A percentile compares a stretch with the other conserved stretches of the same genome.
These are phyloP conservation scores for Plectus sambesii DNA, from an alignment of 1,140 invertebrate genomes.

Conservation along the genomic window DNA sequence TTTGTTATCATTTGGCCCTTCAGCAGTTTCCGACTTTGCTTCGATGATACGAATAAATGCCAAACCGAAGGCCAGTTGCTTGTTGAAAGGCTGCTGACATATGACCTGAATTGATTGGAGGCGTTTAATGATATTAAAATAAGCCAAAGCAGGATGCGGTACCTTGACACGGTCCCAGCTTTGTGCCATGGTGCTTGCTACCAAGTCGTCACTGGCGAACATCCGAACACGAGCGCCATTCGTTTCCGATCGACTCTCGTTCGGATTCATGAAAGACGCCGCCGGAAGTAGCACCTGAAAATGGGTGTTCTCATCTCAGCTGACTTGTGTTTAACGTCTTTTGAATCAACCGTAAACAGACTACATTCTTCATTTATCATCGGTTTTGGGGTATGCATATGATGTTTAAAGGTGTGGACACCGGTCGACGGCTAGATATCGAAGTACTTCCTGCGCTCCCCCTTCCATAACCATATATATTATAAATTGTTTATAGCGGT, in stretches of 20 bases:
- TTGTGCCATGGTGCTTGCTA: constrained; percentile 51
- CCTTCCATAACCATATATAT: too few species aligned
- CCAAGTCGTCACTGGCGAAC: constrained; percentile 58
- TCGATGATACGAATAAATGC: constrained; percentile 5
- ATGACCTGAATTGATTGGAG: constrained; percentile 49
- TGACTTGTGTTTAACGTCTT: too few species aligned
- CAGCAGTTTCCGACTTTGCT: constrained; percentile 1
- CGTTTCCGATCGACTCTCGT: constrained; percentile 59
- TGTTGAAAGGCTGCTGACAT: constrained; percentile 75
- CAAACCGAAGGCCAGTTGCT: constrained; percentile 42
- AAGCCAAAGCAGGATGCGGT: neutral
- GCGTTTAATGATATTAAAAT: neutral
- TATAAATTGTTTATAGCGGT: too few species aligned
- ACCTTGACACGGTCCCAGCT: constrained; percentile 69
- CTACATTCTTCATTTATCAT: too few species aligned
- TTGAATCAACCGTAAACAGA: too few species aligned
- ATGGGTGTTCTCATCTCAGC: constrained; percentile 32
- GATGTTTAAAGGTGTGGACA: too few species aligned
- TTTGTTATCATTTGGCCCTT: neutral
- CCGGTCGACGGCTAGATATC: too few species aligned
- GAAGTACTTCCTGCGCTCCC: too few species aligned
- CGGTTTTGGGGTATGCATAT: too few species aligned
- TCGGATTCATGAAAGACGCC: constrained; percentile 65
- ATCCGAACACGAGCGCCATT: constrained; percentile 62
- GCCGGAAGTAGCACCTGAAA: constrained; percentile 61